Evolutionary conservation across 2,113 vertebrate genomes (phyloP).

Genomic region (Ptilonorhynchus violaceus): DNA sequence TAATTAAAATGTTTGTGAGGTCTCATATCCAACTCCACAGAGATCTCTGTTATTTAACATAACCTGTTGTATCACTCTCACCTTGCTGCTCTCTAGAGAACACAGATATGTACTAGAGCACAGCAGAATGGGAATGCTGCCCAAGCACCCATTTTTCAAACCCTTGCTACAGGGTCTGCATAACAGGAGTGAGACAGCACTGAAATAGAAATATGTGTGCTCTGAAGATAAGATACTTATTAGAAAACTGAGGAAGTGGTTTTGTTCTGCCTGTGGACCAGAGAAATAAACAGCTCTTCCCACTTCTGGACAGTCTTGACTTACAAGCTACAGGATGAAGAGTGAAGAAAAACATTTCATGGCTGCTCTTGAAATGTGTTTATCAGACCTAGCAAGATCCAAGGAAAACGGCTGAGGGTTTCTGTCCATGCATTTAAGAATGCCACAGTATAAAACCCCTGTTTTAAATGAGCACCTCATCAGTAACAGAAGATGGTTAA

Average conservation of each 20-base stretch:
- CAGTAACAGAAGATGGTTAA: neutral
- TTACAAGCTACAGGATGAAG: neutral
- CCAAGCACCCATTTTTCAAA: neutral
- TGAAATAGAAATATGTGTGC: conserved; percentile 56
- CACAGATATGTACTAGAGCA: neutral
- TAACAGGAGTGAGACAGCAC: neutral
- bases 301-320: conserved; percentile 41
- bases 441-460: accelerated
- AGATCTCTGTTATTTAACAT: neutral
- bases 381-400: neutral
- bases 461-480: neutral
- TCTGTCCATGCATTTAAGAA: neutral
- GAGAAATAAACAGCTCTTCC: conserved; percentile 42
- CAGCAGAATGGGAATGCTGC: neutral
- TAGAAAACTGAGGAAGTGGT: conserved; percentile 72
- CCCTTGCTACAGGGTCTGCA: neutral
- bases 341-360: neutral
- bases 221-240: conserved; percentile 64
- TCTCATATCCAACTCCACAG: neutral
- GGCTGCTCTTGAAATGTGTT: neutral
- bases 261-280: conserved; percentile 49
- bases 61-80: neutral
- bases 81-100: neutral
- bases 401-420: neutral
- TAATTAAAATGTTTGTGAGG: neutral